Evolutionary conservation across 2,888 invertebrate genomes (phyloP).

Genomic region (Megastigmus dorsalis): DNA sequence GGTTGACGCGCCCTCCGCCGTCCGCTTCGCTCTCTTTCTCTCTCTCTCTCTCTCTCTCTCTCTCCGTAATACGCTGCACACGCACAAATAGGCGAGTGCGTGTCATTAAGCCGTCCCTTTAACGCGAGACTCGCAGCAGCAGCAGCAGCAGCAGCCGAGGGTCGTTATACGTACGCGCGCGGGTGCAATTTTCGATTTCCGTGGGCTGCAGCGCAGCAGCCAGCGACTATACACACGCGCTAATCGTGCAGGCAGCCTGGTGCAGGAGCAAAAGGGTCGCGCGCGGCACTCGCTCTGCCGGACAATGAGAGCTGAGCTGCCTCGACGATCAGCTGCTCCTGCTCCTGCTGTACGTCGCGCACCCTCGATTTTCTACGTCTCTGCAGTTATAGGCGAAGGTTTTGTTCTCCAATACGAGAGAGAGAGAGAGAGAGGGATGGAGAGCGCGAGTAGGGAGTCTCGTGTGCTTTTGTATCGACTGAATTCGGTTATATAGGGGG

Average conservation of each 20-base stretch:
- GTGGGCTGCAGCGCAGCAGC: too few relatives aligned
- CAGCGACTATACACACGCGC: too few relatives aligned
- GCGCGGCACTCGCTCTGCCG: constrained; percentile 12
- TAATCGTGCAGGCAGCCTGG: constrained; percentile 48
- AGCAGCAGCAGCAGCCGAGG: too few relatives aligned
- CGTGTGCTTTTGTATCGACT: constrained; percentile 8
- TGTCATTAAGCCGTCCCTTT: constrained; percentile 10
- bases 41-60: background rate
- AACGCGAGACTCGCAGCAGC: too few relatives aligned
- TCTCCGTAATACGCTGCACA: background rate
- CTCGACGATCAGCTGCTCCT: too few relatives aligned
- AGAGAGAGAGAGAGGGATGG: background rate
- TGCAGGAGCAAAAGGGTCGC: constrained; percentile 51
- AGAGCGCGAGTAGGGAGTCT: background rate
- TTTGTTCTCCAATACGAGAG: too few relatives aligned
- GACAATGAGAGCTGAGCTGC: constrained; percentile 14
- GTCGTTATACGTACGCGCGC: background rate
- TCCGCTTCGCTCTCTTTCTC: too few relatives aligned
- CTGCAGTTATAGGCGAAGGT: background rate
- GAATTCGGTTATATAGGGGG: too few relatives aligned
- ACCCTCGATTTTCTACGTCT: background rate
- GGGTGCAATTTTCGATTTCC: constrained; percentile 50
- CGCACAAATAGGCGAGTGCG: background rate
- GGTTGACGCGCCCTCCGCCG: constrained; percentile 13
- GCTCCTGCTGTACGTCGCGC: background rate